Evolutionary conservation across 2,113 vertebrate species (phyloP), one percentile per base, ranked within the genome.

Genomic region (Gila orcuttii): DNA sequence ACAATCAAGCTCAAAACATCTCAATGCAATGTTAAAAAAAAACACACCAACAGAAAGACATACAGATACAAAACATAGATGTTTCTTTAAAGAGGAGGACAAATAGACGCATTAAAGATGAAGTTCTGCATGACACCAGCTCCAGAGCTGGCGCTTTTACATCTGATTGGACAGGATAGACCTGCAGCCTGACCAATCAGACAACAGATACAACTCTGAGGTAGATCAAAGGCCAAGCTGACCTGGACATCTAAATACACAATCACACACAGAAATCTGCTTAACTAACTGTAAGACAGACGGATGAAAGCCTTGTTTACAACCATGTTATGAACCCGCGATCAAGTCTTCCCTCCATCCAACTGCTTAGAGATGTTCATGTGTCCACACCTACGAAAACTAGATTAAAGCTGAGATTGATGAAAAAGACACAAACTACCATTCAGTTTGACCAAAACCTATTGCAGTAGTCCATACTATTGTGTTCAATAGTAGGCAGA

Each of bases 191-290:
- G 93, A 95, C 95, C 94, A 96, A 91, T 95, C 94, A 96, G 97
- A 96, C 95, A 94, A 93, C 94, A 96, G 97, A 97, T 91, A 90
- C 96, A 97, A 96, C 96, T 96, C 95, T 99, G 98, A 99, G 98
- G 98, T 99, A 99, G 98, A 98, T 99, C 96, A 96, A 94, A 94
- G 97, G 97, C 97, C 98, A 96, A 93, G 95, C 94, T 94, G 97
- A 97, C 94, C 97, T 96, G 95, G 95, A 97, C 97, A 97, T 96
- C 95, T 95, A 96, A 96, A 96, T 94, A 94, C 95, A 93, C 94
- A 93, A 93, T 94, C 78, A 90, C 91, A 84, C 81, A 87, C 84
- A 74, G 83, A 83, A 81, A 90, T 89, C 92, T 96, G 96, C 96
- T 93, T 92, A 95, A 92, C 95, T 85, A 77, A 88, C 79, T 92